Conservation (phyloP, 2,888 invertebrate genomes). For the Heliconius charithonia region DNA sequence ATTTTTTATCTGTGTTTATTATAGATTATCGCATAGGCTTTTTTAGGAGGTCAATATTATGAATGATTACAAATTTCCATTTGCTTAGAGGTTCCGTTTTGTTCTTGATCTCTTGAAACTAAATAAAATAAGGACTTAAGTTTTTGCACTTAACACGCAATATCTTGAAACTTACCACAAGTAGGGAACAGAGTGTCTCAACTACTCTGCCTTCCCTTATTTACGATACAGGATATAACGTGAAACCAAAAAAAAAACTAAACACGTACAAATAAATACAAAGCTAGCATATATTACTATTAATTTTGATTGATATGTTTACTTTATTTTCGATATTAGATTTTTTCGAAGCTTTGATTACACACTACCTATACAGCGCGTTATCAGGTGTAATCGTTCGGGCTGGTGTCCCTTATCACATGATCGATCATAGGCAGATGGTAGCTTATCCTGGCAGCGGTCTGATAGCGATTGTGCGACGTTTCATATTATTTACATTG, state of each 20-base stretch:
- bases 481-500: constrained; percentile 23
- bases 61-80: too few species aligned
- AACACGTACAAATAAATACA: background rate
- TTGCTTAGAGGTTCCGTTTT: too few species aligned
- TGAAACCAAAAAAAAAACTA: background rate
- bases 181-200: background rate
- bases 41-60: too few species aligned
- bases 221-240: background rate
- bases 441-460: constrained; percentile 55
- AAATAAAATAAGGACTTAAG: too few species aligned
- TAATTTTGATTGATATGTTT: constrained; percentile 37
- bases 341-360: constrained; percentile 49
- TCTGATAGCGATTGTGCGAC: constrained; percentile 46
- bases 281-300: constrained; percentile 30
- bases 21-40: background rate
- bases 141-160: too few species aligned
- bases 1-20: background rate
- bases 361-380: constrained; percentile 27
- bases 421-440: constrained; percentile 66
- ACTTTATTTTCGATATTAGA: constrained; percentile 45
- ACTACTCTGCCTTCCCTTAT: background rate
- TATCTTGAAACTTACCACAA: too few species aligned
- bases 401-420: constrained; percentile 55
- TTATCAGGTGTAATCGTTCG: constrained; percentile 52
- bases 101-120: too few species aligned